Evolutionary conservation across 2,113 vertebrate genomes (phyloP).

Genomic region (Microtus richardsoni): DNA sequence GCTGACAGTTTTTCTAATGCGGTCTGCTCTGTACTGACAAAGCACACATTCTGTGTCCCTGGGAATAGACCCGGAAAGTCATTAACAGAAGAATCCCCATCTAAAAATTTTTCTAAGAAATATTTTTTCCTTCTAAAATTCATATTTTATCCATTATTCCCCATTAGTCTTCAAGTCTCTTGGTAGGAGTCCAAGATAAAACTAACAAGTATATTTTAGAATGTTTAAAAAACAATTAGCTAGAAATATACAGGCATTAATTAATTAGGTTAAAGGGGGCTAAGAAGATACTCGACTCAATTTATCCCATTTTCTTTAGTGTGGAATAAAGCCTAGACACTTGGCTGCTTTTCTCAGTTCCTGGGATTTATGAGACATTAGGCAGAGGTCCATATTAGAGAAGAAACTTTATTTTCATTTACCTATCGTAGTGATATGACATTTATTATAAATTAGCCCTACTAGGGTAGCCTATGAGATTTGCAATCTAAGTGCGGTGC

Average conservation of each 20-base stretch:
- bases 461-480: conserved; percentile 46
- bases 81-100: conserved; percentile 31
- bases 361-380: conserved; percentile 68
- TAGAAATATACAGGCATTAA: conserved; percentile 35
- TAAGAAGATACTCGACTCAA: conserved; percentile 42
- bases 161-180: neutral
- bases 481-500: conserved; percentile 66
- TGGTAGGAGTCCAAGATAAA: conserved; percentile 54
- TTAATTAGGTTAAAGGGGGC: conserved; percentile 46
- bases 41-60: neutral
- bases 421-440: conserved; percentile 59
- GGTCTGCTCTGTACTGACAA: neutral
- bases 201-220: conserved; percentile 34
- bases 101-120: conserved; percentile 59
- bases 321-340: conserved; percentile 51
- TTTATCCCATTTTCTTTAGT: conserved; percentile 60
- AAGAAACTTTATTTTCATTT: conserved; percentile 76
- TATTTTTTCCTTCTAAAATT: conserved; percentile 44
- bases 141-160: conserved; percentile 23
- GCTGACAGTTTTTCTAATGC: conserved; percentile 65
- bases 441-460: conserved; percentile 74
- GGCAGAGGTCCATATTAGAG: conserved; percentile 47
- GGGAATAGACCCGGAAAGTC: conserved; percentile 50
- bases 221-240: conserved; percentile 57
- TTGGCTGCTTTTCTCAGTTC: conserved; percentile 59